Evolutionary conservation across 2,888 invertebrate genomes (phyloP), one percentile per base, ranked within the genome.

Genomic region (Aproaerema taeniolella): DNA sequence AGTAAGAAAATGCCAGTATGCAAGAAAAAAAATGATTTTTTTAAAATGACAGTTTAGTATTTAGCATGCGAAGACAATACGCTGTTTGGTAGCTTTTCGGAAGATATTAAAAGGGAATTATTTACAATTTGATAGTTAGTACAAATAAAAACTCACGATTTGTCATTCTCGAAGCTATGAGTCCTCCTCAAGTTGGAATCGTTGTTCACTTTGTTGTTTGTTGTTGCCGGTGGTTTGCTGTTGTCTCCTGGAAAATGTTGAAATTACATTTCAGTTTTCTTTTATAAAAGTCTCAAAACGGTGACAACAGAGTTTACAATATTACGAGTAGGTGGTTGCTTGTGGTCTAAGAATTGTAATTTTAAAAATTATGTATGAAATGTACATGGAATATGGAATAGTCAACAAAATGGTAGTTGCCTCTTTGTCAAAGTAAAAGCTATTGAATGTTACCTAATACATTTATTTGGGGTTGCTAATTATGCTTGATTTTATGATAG

Each of bases 81-180:
- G 20, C 20, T 20, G 7, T 20, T 20, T 7, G 5, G 4, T 20
- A 20, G 20, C 20, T 20, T 20, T 20, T 20, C n/a, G n/a, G n/a
- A n/a, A n/a, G n/a, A n/a, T n/a, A n/a, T n/a, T n/a, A n/a, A n/a
- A n/a, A n/a, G n/a, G n/a, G n/a, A n/a, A n/a, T n/a, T n/a, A n/a
- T n/a, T n/a, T n/a, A n/a, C n/a, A n/a, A n/a, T n/a, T n/a, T n/a
- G n/a, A n/a, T n/a, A n/a, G n/a, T 9, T 5, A 9, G 26, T 26
- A 26, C n/a, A 26, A 26, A n/a, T 9, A 26, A 9, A 2, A 15
- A 92, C 94, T 91, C 87, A 95, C 95, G 93, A 93, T 85, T 94
- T 93, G 74, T 95, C 95, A 62, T 93, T 93, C 76, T 95, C 95
- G 71, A 95, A 95, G 82, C 95, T 95, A 71, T 94, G 94, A 31